Evolutionary conservation across 1,140 invertebrate genomes (phyloP).

Genomic region (Paralvinella palmiformis): DNA sequence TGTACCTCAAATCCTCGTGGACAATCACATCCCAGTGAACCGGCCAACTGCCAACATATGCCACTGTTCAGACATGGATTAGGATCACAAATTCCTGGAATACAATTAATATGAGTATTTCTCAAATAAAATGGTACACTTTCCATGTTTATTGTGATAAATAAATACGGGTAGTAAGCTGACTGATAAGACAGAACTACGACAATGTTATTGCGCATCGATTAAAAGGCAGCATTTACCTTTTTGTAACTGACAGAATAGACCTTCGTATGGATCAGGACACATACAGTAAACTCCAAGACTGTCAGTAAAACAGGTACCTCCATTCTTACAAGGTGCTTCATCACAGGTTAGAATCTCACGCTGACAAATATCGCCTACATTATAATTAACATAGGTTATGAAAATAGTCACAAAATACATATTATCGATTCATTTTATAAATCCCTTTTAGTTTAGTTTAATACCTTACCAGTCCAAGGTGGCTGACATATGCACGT

Average conservation of each 20-base stretch:
- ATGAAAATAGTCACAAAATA: background rate
- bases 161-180: background rate
- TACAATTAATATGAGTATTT: background rate
- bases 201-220: background rate
- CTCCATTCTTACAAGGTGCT: constrained; percentile 17
- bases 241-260: constrained; percentile 17
- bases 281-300: constrained; percentile 20
- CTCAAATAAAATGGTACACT: background rate
- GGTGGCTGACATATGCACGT: constrained; percentile 16
- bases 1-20: constrained; percentile 3
- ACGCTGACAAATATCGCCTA: constrained; percentile 14
- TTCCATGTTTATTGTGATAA: background rate
- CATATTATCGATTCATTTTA: background rate
- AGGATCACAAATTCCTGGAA: constrained; percentile 10
- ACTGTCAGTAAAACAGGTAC: constrained; percentile 9
- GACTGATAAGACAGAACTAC: background rate
- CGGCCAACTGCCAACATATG: constrained; percentile 4
- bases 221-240: constrained; percentile 7
- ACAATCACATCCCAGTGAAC: constrained; percentile 1
- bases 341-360: constrained; percentile 7
- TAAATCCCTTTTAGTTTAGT: background rate
- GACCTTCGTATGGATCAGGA: constrained; percentile 12
- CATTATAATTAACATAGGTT: background rate
- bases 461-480: constrained; percentile 8
- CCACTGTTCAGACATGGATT: constrained; percentile 2